These are phyloP conservation scores for Lissonota sp. DNA, from an alignment of 2,888 invertebrate species.

Conservation along the genomic window DNA sequence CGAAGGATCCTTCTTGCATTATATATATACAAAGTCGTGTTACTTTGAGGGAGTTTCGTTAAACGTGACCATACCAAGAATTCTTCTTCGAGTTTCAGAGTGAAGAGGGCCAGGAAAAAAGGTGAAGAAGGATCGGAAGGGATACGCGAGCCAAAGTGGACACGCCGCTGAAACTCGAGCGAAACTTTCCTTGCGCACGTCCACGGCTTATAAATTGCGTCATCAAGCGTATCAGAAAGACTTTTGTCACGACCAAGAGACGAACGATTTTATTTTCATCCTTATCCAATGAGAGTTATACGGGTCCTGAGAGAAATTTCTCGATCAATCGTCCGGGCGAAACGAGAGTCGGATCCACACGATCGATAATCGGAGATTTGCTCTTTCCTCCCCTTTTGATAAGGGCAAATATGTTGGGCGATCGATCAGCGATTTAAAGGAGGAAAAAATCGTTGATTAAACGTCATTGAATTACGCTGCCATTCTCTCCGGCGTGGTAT, in stretches of 20 bases:
- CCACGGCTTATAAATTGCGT: constrained; percentile 61
- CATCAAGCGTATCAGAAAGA: constrained; percentile 37
- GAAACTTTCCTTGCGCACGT: constrained; percentile 54
- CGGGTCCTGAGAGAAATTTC: constrained; percentile 11
- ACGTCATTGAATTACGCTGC: no score
- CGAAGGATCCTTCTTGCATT: background rate
- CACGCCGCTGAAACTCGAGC: constrained; percentile 51
- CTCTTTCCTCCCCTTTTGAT: no score
- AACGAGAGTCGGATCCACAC: background rate
- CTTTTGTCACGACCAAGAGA: constrained; percentile 31
- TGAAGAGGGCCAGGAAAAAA: constrained; percentile 2
- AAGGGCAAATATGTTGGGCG: no score
- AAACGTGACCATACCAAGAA: constrained; percentile 24
- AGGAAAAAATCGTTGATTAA: background rate
- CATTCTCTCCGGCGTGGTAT: background rate
- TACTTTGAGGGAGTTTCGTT: constrained; percentile 17
- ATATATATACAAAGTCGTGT: background rate
- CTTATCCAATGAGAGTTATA: constrained; percentile 25
- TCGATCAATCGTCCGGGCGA: background rate
- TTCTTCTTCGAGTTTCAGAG: background rate
- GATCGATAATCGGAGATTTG: no score
- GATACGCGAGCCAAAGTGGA: constrained; percentile 7
- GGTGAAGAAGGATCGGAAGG: constrained; percentile 48
- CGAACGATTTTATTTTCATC: constrained; percentile 37
- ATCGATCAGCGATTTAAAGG: no score